phyloP scores from a whole-genome alignment of 2,113 vertebrate species.

The Lynx canadensis region DNA sequence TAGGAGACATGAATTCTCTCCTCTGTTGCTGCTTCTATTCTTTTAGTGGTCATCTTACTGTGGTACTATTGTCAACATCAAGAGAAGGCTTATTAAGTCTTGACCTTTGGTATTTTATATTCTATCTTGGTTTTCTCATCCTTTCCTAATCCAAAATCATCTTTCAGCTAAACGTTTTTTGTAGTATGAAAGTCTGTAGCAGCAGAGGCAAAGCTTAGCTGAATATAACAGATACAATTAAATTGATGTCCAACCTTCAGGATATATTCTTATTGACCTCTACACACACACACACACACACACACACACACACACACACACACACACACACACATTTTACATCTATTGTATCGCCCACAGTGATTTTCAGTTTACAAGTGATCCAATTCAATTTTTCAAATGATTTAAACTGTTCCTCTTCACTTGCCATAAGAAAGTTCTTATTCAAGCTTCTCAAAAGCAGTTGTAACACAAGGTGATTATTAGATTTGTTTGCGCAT shows the following conservation, averaged over 20 bases:
- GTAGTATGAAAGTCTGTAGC: background rate
- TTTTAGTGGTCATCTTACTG: background rate
- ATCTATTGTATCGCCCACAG: background rate
- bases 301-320: background rate
- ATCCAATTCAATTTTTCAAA: background rate
- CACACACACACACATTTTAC: background rate
- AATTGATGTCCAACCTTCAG: background rate
- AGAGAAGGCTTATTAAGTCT: background rate
- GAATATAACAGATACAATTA: background rate
- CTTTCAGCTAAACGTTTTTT: slow-evolving; percentile 30
- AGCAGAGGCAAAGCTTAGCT: background rate
- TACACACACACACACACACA: background rate
- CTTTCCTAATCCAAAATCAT: slow-evolving; percentile 19
- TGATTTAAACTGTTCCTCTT: background rate
- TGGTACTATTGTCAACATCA: background rate
- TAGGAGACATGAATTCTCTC: background rate
- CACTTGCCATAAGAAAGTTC: background rate
- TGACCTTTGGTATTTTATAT: slow-evolving; percentile 18
- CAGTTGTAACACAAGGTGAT: background rate
- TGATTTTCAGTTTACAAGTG: background rate
- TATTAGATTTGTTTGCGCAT: background rate
- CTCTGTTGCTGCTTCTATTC: background rate
- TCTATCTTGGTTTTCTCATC: slow-evolving; percentile 24
- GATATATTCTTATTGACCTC: background rate
- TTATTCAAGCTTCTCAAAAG: background rate